phyloP scores from a whole-genome alignment of 2,888 invertebrate genomes.

The Nephrotoma flavescens region DNA sequence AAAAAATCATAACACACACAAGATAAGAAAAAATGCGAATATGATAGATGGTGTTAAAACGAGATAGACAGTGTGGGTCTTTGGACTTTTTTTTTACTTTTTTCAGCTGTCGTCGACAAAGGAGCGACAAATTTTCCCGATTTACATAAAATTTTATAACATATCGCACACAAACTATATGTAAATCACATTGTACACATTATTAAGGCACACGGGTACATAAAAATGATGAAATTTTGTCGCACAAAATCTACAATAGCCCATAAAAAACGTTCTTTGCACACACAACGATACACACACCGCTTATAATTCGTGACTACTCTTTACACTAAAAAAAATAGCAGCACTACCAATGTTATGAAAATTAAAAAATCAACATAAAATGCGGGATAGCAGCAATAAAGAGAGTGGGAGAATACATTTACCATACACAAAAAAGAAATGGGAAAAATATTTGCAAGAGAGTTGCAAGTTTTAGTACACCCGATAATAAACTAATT shows the following conservation, averaged over 20 bases:
- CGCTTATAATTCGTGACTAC: background rate
- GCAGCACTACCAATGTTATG: background rate
- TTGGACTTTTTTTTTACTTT: background rate
- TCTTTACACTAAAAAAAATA: background rate
- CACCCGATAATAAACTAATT: background rate
- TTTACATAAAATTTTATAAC: background rate
- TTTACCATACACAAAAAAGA: background rate
- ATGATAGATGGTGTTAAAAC: background rate
- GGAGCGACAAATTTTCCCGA: background rate
- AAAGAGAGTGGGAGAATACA: background rate
- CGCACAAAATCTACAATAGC: background rate
- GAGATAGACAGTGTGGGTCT: background rate
- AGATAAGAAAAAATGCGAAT: background rate
- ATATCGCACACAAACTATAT: background rate
- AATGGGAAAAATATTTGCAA: background rate
- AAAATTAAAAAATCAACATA: background rate
- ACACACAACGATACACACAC: background rate
- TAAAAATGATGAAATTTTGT: background rate
- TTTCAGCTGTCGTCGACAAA: conserved; percentile 4
- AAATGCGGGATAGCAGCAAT: background rate
- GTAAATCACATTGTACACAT: background rate
- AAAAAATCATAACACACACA: background rate
- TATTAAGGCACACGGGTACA: background rate
- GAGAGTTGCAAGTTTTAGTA: background rate
- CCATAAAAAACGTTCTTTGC: background rate